Percentiles rank a stretch among this genome's conserved stretches.
These are phyloP conservation scores for Saturnia pavonia DNA, from an alignment of 2,888 invertebrate species.

Conservation along the genomic window DNA sequence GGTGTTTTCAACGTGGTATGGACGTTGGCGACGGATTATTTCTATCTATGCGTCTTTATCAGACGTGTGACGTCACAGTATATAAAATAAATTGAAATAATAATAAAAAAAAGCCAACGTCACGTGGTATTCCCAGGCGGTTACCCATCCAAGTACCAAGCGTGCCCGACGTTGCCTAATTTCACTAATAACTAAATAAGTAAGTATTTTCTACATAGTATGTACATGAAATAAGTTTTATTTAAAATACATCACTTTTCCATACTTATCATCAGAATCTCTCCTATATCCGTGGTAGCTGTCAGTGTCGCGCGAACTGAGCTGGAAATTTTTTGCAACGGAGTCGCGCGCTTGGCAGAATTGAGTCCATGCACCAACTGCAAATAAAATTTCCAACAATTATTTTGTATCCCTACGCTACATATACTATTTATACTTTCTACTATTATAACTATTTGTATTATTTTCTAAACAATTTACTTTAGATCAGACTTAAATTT, in stretches of 20 bases:
- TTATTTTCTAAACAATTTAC: too few relatives aligned
- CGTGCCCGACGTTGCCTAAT: conserved; percentile 71
- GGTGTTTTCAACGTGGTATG: too few relatives aligned
- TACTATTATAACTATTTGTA: background rate
- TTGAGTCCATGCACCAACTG: conserved; percentile 65
- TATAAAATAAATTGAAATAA: too few relatives aligned
- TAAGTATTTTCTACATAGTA: conserved; percentile 62
- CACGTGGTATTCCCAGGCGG: conserved; percentile 68
- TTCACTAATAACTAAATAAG: conserved; percentile 73
- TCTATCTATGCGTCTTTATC: too few relatives aligned
- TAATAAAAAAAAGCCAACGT: conserved; percentile 30
- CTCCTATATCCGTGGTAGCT: conserved; percentile 22
- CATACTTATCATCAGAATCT: conserved; percentile 13
- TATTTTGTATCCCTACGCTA: background rate
- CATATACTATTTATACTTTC: background rate
- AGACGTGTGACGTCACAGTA: too few relatives aligned
- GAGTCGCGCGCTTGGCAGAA: conserved; percentile 63
- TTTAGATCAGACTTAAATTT: too few relatives aligned
- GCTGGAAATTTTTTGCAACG: conserved; percentile 58
- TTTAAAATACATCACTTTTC: background rate
- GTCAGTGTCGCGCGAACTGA: conserved; percentile 44
- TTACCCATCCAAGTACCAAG: conserved; percentile 74
- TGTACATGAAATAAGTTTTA: background rate
- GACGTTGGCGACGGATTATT: too few relatives aligned
- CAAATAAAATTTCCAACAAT: conserved; percentile 23